Percentiles rank a stretch among this genome's conserved stretches.
Conservation (phyloP, 2,888 invertebrate species). For the Aethes cnicana region DNA sequence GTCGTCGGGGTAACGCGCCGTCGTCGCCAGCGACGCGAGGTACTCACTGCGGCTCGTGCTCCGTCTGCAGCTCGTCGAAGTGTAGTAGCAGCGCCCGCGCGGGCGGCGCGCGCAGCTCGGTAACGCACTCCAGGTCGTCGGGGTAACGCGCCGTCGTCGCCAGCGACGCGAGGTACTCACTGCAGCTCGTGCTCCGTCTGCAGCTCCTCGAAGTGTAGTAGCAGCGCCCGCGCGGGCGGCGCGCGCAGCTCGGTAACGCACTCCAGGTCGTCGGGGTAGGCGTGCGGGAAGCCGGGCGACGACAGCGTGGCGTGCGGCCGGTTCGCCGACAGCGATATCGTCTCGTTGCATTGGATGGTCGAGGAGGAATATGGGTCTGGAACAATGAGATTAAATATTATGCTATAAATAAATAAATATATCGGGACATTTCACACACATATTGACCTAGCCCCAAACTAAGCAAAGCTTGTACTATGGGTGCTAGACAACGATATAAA, state of each 20-base stretch:
- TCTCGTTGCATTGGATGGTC: slow-evolving; percentile 84
- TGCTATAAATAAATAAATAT: not conserved
- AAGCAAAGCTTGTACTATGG: too few species aligned
- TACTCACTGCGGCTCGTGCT: slow-evolving; percentile 89
- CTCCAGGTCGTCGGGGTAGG: slow-evolving; percentile 88
- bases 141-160: too few species aligned
- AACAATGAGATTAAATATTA: slow-evolving; percentile 38
- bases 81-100: slow-evolving; percentile 87
- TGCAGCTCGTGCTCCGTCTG: slow-evolving; percentile 89
- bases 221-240: slow-evolving; percentile 86
- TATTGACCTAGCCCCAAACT: too few species aligned
- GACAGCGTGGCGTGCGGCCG: slow-evolving; percentile 86
- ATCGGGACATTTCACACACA: not conserved
- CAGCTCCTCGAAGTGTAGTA: slow-evolving; percentile 89
- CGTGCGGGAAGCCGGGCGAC: slow-evolving; percentile 90
- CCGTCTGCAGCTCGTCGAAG: slow-evolving; percentile 89
- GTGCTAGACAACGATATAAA: too few species aligned
- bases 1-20: too few species aligned
- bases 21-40: too few species aligned
- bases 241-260: slow-evolving; percentile 88
- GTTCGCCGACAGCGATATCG: slow-evolving; percentile 84
- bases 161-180: too few species aligned
- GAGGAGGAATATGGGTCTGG: slow-evolving; percentile 70
- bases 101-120: slow-evolving; percentile 85
- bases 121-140: too few species aligned